Evolutionary conservation across 2,888 invertebrate genomes (phyloP).

Genomic region (Drosophila pegasa): DNA sequence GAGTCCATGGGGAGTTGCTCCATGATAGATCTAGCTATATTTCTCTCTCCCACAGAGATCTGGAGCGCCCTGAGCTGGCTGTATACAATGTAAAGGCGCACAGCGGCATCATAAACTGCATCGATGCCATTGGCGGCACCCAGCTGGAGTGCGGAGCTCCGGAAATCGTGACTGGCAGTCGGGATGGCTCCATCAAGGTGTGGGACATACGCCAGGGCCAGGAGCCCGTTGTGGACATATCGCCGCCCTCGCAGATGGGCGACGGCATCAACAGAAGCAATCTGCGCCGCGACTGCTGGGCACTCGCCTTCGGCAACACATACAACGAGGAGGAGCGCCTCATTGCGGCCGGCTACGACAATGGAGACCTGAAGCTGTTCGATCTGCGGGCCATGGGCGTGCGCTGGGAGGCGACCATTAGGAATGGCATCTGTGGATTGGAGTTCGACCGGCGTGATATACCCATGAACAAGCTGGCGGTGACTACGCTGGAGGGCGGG

Average conservation of each 20-base stretch:
- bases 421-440: constrained; percentile 94
- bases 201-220: constrained; percentile 97
- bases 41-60: constrained; percentile 87
- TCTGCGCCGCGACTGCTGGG: constrained; percentile 93
- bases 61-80: constrained; percentile 90
- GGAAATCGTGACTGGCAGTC: constrained; percentile 96
- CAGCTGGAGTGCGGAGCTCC: constrained; percentile 95
- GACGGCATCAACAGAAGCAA: constrained; percentile 86
- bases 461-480: constrained; percentile 96
- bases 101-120: constrained; percentile 93
- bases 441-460: constrained; percentile 98
- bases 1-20: constrained; percentile 63
- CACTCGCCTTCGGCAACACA: constrained; percentile 96
- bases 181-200: constrained; percentile 97
- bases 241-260: constrained; percentile 81
- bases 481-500: constrained; percentile 95
- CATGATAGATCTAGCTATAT: background rate
- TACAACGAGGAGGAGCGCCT: constrained; percentile 94
- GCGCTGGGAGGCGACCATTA: constrained; percentile 95
- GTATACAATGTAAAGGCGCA: constrained; percentile 93
- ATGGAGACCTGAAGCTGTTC: constrained; percentile 97
- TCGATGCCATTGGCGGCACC: constrained; percentile 95
- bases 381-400: constrained; percentile 93
- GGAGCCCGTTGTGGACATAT: constrained; percentile 94
- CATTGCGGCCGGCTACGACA: constrained; percentile 97